These are phyloP conservation scores for Furcula furcula DNA, from an alignment of 2,888 invertebrate genomes.

Conservation along the genomic window DNA sequence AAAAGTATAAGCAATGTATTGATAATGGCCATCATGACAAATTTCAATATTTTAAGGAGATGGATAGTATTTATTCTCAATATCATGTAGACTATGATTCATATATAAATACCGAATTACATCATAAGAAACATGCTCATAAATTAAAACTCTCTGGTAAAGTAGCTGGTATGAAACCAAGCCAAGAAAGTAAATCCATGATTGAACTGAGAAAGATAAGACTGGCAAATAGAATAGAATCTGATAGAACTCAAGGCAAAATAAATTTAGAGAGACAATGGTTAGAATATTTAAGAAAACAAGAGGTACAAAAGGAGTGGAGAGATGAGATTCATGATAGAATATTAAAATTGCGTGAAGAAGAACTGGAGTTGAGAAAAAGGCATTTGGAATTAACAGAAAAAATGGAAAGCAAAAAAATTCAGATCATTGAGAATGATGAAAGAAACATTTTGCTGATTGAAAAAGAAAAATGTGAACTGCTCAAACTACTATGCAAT, in stretches of 20 bases:
- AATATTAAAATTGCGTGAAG: slow-evolving; percentile 41
- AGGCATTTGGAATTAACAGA: slow-evolving; percentile 45
- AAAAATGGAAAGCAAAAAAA: slow-evolving; percentile 41
- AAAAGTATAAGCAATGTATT: slow-evolving; percentile 50
- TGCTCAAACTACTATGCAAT: slow-evolving; percentile 39
- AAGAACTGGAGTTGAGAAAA: slow-evolving; percentile 42
- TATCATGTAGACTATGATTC: slow-evolving; percentile 46
- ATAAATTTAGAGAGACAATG: slow-evolving; percentile 52
- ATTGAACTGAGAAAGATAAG: slow-evolving; percentile 51
- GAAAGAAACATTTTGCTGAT: slow-evolving; percentile 38
- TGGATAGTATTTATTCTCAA: slow-evolving; percentile 48
- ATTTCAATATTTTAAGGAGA: slow-evolving; percentile 50
- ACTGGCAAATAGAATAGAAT: slow-evolving; percentile 50
- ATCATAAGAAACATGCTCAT: slow-evolving; percentile 27
- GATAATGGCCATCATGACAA: slow-evolving; percentile 42
- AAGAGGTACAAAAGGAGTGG: slow-evolving; percentile 40
- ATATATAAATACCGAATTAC: slow-evolving; percentile 32
- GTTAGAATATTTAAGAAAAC: slow-evolving; percentile 46
- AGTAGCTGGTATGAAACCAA: slow-evolving; percentile 9
- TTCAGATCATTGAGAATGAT: slow-evolving; percentile 44
- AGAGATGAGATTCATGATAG: slow-evolving; percentile 42
- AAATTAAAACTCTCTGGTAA: slow-evolving; percentile 8
- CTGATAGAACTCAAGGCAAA: slow-evolving; percentile 49
- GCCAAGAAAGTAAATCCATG: slow-evolving; percentile 42
- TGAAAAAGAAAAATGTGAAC: slow-evolving; percentile 48